phyloP scores from a whole-genome alignment of 2,888 invertebrate species.

The Melieria omissa region DNA sequence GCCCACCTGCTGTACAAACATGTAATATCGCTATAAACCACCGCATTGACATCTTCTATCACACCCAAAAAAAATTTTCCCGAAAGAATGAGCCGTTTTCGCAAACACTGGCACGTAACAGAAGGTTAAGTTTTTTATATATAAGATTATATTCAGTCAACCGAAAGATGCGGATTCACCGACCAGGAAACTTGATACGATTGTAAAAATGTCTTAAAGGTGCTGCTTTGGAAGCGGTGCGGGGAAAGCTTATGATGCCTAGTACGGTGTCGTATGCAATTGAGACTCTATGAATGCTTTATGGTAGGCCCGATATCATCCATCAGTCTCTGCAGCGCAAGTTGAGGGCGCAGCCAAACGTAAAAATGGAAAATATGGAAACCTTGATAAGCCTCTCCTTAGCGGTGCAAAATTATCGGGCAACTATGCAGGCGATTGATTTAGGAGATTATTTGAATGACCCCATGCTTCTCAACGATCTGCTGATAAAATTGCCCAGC shows the following conservation, averaged over 20 bases:
- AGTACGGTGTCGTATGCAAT: slow-evolving; percentile 24
- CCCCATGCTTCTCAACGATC: slow-evolving; percentile 1
- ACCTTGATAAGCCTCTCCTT: slow-evolving; percentile 5
- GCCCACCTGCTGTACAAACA: no score
- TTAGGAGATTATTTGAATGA: slow-evolving; percentile 9
- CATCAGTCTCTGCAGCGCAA: slow-evolving; percentile 18
- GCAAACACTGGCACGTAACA: no score
- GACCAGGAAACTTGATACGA: slow-evolving; percentile 22
- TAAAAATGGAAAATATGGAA: slow-evolving; percentile 6
- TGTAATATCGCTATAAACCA: no score
- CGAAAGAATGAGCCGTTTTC: no score
- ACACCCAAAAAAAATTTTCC: no score
- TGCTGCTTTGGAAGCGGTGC: slow-evolving; percentile 16
- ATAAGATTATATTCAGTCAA: slow-evolving; percentile 2
- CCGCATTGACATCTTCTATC: no score
- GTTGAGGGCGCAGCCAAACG: slow-evolving; percentile 17
- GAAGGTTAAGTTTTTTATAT: no score
- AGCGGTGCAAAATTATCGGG: slow-evolving; percentile 8
- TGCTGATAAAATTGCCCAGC: background rate
- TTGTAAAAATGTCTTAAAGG: slow-evolving; percentile 9
- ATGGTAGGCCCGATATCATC: slow-evolving; percentile 3
- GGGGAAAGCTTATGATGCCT: slow-evolving; percentile 32
- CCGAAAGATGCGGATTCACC: slow-evolving; percentile 11
- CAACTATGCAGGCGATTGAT: slow-evolving; percentile 7
- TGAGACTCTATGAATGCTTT: slow-evolving; percentile 11